A percentile compares a stretch with the other conserved stretches of the same genome.
These are phyloP conservation scores for Vireo griseus DNA, from an alignment of 2,797 vertebrate species.

Conservation along the genomic window DNA sequence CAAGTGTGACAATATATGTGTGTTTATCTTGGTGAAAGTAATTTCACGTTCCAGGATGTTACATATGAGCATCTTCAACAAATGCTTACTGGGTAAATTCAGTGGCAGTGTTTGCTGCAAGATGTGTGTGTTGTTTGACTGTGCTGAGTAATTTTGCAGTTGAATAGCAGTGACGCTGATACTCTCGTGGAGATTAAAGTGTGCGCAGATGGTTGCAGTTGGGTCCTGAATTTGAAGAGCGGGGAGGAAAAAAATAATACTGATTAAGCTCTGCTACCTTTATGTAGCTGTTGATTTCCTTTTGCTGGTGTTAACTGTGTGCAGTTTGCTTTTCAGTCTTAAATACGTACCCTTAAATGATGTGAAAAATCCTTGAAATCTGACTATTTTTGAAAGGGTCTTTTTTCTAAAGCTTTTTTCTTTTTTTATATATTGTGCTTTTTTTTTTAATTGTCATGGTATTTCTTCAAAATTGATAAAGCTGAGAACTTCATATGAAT, in stretches of 20 bases:
- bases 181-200: neutral
- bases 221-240: neutral
- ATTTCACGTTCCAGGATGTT: neutral
- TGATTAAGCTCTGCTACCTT: neutral
- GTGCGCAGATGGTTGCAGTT: neutral
- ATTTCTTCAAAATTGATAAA: neutral
- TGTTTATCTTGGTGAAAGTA: neutral
- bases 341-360: neutral
- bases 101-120: neutral
- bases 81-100: neutral
- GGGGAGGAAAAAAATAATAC: neutral
- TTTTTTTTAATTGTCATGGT: neutral
- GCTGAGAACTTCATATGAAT: neutral
- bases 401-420: rapidly evolving
- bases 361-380: neutral
- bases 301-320: neutral
- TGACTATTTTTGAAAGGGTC: rapidly evolving
- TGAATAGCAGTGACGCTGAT: neutral
- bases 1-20: neutral
- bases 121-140: neutral
- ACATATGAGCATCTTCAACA: neutral
- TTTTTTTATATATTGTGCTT: neutral
- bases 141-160: neutral
- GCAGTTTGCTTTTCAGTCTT: neutral
- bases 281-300: neutral